Evolutionary conservation across 2,888 invertebrate genomes (phyloP).

Genomic region (Hydriomena furcata): DNA sequence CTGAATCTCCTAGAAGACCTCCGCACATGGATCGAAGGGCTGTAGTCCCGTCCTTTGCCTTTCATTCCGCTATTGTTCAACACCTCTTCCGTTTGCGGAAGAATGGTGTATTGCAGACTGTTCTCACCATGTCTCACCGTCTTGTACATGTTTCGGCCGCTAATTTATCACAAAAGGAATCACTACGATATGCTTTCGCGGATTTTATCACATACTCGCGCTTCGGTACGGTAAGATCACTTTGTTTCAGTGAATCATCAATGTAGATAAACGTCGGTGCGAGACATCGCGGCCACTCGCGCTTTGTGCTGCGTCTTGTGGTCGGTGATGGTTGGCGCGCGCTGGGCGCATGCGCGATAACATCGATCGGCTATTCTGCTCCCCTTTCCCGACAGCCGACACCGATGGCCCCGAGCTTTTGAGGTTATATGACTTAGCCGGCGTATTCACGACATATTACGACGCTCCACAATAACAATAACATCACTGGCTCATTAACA

Average conservation of each 20-base stretch:
- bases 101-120: constrained; percentile 89
- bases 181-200: constrained; percentile 61
- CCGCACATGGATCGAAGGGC: constrained; percentile 73
- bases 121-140: constrained; percentile 89
- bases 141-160: constrained; percentile 85
- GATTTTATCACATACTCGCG: constrained; percentile 68
- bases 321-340: constrained; percentile 36
- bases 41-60: constrained; percentile 79
- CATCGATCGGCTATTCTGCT: constrained; percentile 71
- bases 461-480: constrained; percentile 66
- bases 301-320: constrained; percentile 71
- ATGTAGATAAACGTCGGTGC: constrained; percentile 54
- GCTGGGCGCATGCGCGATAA: constrained; percentile 71
- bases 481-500: constrained; percentile 57
- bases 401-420: constrained; percentile 59
- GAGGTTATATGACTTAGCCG: constrained; percentile 79
- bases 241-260: constrained; percentile 51
- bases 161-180: constrained; percentile 62
- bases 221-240: constrained; percentile 49
- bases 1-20: constrained; percentile 62
- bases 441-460: constrained; percentile 54
- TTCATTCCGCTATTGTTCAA: constrained; percentile 83
- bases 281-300: constrained; percentile 61
- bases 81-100: constrained; percentile 88
- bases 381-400: constrained; percentile 23